Base-by-base conservation (phyloP, 2,113 vertebrate species). In the Ammodytes dubius region DNA sequence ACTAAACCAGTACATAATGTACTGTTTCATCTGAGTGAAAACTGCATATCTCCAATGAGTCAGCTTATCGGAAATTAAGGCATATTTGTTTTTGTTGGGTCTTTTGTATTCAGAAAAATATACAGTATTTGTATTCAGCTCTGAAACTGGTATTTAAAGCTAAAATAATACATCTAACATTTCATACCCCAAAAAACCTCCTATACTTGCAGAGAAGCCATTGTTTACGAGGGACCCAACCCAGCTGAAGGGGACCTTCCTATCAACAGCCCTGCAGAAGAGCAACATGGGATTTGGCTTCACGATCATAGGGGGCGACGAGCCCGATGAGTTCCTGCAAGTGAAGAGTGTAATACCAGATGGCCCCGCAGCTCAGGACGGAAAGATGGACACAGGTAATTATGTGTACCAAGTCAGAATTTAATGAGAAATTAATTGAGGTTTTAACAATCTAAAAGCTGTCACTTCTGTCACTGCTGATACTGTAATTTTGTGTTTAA, bases 231-330 rank as follows among this genome's bases (percentile, higher is more conserved):
- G 98, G 83, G 99, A 99, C 93, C 97, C 97, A 70, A 98, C 98
- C 60, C 98, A 99, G 91, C 94, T 99, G 94, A 99, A 99, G 88
- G 99, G 99, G 69, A 98, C 95, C 69, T 99, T 99, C 94, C 96
- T 99, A 90, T 98, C 97, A 54, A 99, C 98, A 70, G 97, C 95
- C 50, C 96, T 99, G 80, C 97, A 98, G 93, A 99, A 99, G 94
- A 99, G 99, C 95, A 99, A 94, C 96, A 99, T 99, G 98, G 99
- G 99, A 37, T 99, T 99, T 88, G 99, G 99, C 92, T 99, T 99
- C 95, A 99, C 99, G 66, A 99, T 99, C 91, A 99, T 99, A 66
- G 99, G 99, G 65, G 99, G 99, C 4, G 99, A 99, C 1, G 99
- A 99, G 85, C 99, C 99, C 0, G 99, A 99, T 56, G 99, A 99